Evolutionary conservation across 2,113 vertebrate species (phyloP).

Genomic region (Balaenoptera acutorostrata): DNA sequence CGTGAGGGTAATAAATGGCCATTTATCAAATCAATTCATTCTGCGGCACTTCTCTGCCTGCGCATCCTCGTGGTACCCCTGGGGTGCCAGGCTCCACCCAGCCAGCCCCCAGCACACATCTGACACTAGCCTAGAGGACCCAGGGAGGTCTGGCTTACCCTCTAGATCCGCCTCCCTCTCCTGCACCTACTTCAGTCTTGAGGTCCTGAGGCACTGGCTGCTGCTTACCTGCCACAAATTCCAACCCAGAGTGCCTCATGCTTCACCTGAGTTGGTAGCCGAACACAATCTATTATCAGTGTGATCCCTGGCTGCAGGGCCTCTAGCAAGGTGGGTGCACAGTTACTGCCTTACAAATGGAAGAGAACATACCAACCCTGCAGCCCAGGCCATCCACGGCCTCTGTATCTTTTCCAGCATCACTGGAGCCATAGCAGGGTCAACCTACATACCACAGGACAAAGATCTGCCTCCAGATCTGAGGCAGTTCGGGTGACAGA

Average conservation of each 20-base stretch:
- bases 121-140: neutral
- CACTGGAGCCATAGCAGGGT: neutral
- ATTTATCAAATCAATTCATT: conserved; percentile 92
- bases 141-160: neutral
- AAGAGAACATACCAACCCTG: conserved; percentile 1
- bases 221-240: neutral
- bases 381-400: neutral
- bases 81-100: conserved; percentile 66
- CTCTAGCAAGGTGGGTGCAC: conserved; percentile 49
- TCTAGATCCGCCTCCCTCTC: neutral
- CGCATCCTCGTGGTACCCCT: conserved; percentile 53
- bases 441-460: neutral
- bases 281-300: conserved; percentile 75
- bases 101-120: conserved; percentile 3
- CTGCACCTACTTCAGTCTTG: neutral
- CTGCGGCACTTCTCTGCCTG: conserved; percentile 56
- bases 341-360: conserved; percentile 44
- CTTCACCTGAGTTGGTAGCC: neutral
- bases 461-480: neutral
- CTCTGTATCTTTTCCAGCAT: neutral
- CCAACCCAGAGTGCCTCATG: neutral
- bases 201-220: neutral
- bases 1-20: conserved; percentile 93
- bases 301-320: conserved; percentile 63
- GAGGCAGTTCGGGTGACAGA: neutral